Evolutionary conservation across 2,113 vertebrate genomes (phyloP), one percentile per base, ranked within the genome.

Genomic region (Festucalex cinctus): DNA sequence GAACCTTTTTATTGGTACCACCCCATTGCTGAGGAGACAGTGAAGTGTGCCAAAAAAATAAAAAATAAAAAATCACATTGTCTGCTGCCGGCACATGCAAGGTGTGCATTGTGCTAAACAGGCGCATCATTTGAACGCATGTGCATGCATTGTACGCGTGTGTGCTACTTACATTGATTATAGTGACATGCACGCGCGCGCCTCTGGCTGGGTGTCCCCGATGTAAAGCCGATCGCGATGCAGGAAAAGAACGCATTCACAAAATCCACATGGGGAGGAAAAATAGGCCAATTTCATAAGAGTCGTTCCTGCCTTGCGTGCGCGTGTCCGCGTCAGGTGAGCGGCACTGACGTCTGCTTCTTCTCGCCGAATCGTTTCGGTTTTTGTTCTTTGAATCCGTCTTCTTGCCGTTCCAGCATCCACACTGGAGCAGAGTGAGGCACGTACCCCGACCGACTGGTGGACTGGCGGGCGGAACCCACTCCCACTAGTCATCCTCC

Each of bases 141-240:
- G 41, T 68, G 56, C 62, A 65, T 69, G 77, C 75, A 60, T 20
- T 9, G 3, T 49, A 8, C 9, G 20, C 9, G 48, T n/a, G 48
- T 3, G 48, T n/a, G 48, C 9, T 41, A 88, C 89, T 90, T 88
- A 90, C 89, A 80, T 86, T 78, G 82, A 89, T 90, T 65, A 70
- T 85, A 80, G 9, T 68, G 78, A 13, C 67, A 68, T 74, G 39
- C 22, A 16, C 69, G 72, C 75, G 58, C n/a, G 68, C 73, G 39
- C 77, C 69, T 80, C 28, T 82, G 76, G 82, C 24, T 83, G 76
- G 82, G 58, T 77, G 28, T 82, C 73, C 76, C 39, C 57, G 65
- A 65, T 70, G 59, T 63, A 61, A 77, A 60, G 64, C 73, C 74
- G 84, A 88, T 89, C 76, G 75, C 81, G 85, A 86, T 22, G 65